Percentiles rank a stretch among this genome's conserved stretches.
These are phyloP conservation scores for Thumatha senex DNA, from an alignment of 2,888 invertebrate species.

Conservation along the genomic window DNA sequence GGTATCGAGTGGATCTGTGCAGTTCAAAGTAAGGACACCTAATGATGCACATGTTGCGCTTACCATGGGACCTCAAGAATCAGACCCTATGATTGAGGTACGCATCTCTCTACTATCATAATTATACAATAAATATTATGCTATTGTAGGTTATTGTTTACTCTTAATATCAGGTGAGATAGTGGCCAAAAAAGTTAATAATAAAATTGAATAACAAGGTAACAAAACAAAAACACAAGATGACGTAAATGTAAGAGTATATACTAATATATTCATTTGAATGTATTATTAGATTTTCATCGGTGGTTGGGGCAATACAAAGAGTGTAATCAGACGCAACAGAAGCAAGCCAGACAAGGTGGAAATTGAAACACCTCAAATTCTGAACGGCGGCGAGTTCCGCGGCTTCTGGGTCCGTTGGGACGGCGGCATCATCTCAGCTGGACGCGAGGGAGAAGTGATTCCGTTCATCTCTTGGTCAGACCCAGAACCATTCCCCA, in stretches of 20 bases:
- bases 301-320: conserved; percentile 94
- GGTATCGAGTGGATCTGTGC: conserved; percentile 86
- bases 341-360: conserved; percentile 89
- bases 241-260: no score
- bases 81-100: conserved; percentile 92
- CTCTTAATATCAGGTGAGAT: no score
- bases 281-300: conserved; percentile 85
- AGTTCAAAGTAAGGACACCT: conserved; percentile 90
- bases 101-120: conserved; percentile 5
- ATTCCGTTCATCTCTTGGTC: conserved; percentile 89
- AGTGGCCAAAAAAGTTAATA: no score
- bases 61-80: conserved; percentile 86
- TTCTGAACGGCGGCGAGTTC: conserved; percentile 88
- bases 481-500: conserved; percentile 87
- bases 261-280: background rate
- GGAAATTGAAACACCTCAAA: conserved; percentile 87
- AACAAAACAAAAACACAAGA: no score
- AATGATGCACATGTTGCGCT: conserved; percentile 95
- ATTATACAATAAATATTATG: background rate
- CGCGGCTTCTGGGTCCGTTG: conserved; percentile 94
- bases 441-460: conserved; percentile 88
- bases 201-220: no score
- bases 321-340: conserved; percentile 92
- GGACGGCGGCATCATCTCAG: conserved; percentile 86
- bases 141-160: background rate